These are phyloP conservation scores for Cephus spinipes DNA, from an alignment of 2,888 invertebrate species.

Conservation along the genomic window DNA sequence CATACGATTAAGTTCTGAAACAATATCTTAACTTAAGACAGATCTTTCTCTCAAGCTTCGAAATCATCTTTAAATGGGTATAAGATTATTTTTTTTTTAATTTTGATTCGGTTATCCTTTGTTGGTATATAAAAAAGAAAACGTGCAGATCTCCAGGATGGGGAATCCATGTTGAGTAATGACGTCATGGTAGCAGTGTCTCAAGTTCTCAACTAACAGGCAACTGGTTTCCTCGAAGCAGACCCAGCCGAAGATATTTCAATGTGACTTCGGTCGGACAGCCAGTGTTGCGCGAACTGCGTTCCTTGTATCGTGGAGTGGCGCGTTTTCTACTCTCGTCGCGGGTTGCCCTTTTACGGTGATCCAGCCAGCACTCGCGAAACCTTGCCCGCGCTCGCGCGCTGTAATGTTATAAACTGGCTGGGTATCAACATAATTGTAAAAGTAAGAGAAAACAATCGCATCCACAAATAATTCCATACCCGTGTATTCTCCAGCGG, in stretches of 20 bases:
- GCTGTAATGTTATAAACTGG: neutral
- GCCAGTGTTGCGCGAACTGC: neutral
- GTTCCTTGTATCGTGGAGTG: neutral
- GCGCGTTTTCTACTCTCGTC: neutral
- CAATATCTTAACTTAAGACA: neutral
- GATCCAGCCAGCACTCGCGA: neutral
- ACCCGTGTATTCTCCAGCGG: neutral
- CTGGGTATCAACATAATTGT: neutral
- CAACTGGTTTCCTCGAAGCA: neutral
- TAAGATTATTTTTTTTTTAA: neutral
- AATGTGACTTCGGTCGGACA: neutral
- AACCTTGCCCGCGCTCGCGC: neutral
- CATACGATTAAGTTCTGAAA: neutral
- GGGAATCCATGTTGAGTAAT: neutral
- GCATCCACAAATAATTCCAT: neutral
- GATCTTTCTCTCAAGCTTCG: neutral
- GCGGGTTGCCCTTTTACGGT: neutral
- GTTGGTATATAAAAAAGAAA: neutral
- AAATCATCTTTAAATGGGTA: neutral
- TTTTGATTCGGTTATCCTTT: neutral
- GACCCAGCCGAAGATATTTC: neutral
- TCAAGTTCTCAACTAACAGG: neutral
- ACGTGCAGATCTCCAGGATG: neutral
- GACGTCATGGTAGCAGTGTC: neutral
- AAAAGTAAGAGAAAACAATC: neutral